Conservation (phyloP, 2,888 invertebrate species). For the Aphodius sticticus region DNA sequence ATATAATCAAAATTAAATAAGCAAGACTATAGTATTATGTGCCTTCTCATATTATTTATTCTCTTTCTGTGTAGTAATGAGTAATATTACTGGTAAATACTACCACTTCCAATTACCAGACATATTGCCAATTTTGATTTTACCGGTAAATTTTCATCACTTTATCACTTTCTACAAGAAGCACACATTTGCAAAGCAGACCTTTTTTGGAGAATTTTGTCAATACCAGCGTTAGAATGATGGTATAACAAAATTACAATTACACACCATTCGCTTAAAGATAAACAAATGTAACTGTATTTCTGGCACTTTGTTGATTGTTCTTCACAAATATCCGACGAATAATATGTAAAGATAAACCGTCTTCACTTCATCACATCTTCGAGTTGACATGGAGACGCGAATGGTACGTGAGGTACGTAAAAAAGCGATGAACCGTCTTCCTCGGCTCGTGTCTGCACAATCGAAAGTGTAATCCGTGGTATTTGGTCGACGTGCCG, state of each 20-base stretch:
- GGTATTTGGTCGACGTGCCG: conserved; percentile 4
- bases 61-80: no score
- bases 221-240: neutral
- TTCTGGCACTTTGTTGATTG: neutral
- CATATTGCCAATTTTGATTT: no score
- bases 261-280: neutral
- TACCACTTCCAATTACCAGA: no score
- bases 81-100: no score
- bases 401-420: neutral
- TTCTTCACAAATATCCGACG: neutral
- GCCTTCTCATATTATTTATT: no score
- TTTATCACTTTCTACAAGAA: no score
- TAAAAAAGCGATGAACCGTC: neutral
- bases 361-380: neutral
- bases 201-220: no score
- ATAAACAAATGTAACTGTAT: neutral
- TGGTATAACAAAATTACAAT: neutral
- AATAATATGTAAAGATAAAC: neutral
- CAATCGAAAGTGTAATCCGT: neutral
- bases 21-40: no score
- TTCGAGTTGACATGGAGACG: neutral
- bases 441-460: neutral
- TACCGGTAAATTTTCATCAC: no score
- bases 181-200: no score
- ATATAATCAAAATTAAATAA: no score